Base-by-base conservation (phyloP, 1,140 invertebrate species). In the Orius laevigatus region DNA sequence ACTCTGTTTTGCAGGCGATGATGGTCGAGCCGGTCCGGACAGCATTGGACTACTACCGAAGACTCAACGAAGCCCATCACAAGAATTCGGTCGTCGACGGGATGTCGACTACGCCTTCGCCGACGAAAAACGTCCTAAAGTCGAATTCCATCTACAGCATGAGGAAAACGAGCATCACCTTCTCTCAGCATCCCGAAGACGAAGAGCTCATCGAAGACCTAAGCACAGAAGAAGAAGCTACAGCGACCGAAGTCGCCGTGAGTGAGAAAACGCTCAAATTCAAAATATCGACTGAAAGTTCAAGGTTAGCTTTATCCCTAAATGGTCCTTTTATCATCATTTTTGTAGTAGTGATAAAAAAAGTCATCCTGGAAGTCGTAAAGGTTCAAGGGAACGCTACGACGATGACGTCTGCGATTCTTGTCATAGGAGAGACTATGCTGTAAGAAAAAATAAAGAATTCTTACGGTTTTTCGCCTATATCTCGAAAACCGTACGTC, bases 261-360 rank as follows among this genome's bases (percentile, higher is more conserved):
- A 80, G 78, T 43, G 81, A 84, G 57, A 80, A 79, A 58, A 74
- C 81, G 1, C 68, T 81, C 0, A 82, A 81, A 56, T 79, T 79
- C 54, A 79, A 79, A 58, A 78, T 79, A 49, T 76, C 79, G 9
- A 82, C 80, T 1, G 78, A 81, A 57, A 70, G 73, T 46, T 64
- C 62, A 18, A 6, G 42, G 53, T 54, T 43, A 43, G 18, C n/a
- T 8, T 33, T 12, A 38, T 11, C 12, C 3, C 12, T 12, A 25
- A 25, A 25, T 25, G n/a, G n/a, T n/a, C n/a, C 15, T 10, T 35
- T 5, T 45, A 14, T 35, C 6, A 35, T 20, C 10, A 19, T 47
- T 46, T 36, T 49, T 46, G 55, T 8, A 58, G 60, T 15, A 58
- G 60, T 11, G 73, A 72, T 1, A 58, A 73, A 0, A 75, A 72